phyloP scores from a whole-genome alignment of 2,888 invertebrate species.

The Philhelius pedissequus region DNA sequence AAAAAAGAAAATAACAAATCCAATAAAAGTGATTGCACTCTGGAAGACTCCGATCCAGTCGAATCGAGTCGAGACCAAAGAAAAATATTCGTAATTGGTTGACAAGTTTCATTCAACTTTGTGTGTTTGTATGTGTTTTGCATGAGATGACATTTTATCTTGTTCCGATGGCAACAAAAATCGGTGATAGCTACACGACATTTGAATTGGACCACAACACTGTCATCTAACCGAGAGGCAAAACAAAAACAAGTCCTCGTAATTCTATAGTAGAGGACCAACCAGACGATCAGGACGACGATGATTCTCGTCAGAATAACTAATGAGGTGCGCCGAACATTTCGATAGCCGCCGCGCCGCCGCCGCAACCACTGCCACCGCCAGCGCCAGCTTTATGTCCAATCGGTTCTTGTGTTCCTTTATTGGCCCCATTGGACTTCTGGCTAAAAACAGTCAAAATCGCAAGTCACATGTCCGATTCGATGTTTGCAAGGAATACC shows the following conservation, averaged over 20 bases:
- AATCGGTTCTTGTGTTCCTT: slow-evolving; percentile 31
- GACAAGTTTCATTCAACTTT: slow-evolving; percentile 64
- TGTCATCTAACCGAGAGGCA: slow-evolving; percentile 32
- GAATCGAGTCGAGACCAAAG: not conserved
- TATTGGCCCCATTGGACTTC: slow-evolving; percentile 40
- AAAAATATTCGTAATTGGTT: slow-evolving; percentile 66
- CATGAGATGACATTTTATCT: slow-evolving; percentile 61
- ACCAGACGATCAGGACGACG: slow-evolving; percentile 14
- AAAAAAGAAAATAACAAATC: not conserved
- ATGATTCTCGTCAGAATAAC: slow-evolving; percentile 67
- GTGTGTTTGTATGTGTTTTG: not conserved
- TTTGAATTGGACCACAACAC: slow-evolving; percentile 67
- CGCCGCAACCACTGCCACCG: slow-evolving; percentile 24
- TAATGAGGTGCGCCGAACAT: slow-evolving; percentile 68
- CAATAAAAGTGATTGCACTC: slow-evolving; percentile 61
- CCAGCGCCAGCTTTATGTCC: slow-evolving; percentile 14
- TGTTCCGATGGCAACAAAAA: slow-evolving; percentile 65
- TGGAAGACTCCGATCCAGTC: slow-evolving; percentile 29
- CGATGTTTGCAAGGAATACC: slow-evolving; percentile 56
- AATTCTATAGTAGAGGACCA: not conserved
- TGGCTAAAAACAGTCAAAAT: slow-evolving; percentile 60
- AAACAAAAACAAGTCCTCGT: not conserved
- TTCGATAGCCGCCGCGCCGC: slow-evolving; percentile 57
- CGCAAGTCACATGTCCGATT: slow-evolving; percentile 58
- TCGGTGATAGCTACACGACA: slow-evolving; percentile 68